A percentile compares a stretch with the other conserved stretches of the same genome.
Evolutionary conservation across 2,797 vertebrate species (phyloP).

Genomic region (Pogonophryne albipinna): DNA sequence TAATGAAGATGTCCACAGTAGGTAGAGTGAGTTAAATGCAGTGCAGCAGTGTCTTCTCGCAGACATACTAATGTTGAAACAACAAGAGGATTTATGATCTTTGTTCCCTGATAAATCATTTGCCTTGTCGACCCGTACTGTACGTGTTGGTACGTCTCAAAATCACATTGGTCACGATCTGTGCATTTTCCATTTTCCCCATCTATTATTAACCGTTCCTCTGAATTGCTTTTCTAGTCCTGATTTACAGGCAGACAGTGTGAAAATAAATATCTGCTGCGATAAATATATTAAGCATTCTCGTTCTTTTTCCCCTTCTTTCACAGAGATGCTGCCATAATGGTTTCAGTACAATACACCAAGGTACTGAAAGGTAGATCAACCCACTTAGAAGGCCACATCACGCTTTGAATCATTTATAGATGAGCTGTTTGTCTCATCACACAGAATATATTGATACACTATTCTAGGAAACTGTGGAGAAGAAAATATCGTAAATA

Average conservation of each 20-base stretch:
- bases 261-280: conserved; percentile 59
- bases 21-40: conserved; percentile 18
- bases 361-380: conserved; percentile 40
- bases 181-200: conserved; percentile 56
- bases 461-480: conserved; percentile 11
- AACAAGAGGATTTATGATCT: conserved; percentile 39
- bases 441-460: conserved; percentile 32
- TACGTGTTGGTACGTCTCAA: conserved; percentile 39
- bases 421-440: conserved; percentile 57
- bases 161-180: conserved; percentile 59
- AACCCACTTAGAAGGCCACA: conserved; percentile 34
- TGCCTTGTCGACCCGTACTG: conserved; percentile 53
- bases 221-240: conserved; percentile 56
- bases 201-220: conserved; percentile 65
- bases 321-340: conserved; percentile 25
- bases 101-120: conserved; percentile 50
- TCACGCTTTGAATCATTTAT: conserved; percentile 60
- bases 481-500: conserved; percentile 7
- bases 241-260: conserved; percentile 60
- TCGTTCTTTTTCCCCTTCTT: conserved; percentile 26
- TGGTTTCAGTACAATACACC: conserved; percentile 18
- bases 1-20: conserved; percentile 63
- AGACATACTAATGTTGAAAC: conserved; percentile 32
- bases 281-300: conserved; percentile 44
- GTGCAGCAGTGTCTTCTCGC: conserved; percentile 41